These are phyloP conservation scores for Erpobdella octoculata DNA, from an alignment of 2,888 invertebrate genomes.

Conservation along the genomic window DNA sequence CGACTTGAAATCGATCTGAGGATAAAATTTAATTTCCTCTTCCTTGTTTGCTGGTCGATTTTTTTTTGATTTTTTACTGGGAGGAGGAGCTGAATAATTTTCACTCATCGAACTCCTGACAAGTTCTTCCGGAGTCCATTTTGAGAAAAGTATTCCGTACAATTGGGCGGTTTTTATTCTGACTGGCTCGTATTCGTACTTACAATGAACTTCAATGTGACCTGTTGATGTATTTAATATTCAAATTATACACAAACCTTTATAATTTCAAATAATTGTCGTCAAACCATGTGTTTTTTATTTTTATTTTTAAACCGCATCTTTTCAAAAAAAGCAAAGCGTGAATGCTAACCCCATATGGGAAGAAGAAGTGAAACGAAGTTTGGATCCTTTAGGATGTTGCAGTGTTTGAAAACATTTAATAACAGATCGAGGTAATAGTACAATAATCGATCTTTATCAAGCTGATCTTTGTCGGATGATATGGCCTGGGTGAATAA, in stretches of 20 bases:
- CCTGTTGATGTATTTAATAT: conserved; percentile 37
- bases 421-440: conserved; percentile 44
- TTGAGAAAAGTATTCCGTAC: conserved; percentile 62
- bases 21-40: conserved; percentile 25
- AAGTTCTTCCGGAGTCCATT: background rate
- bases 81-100: conserved; percentile 61
- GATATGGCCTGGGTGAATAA: background rate
- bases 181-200: conserved; percentile 79
- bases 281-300: no score
- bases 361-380: conserved; percentile 41
- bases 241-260: background rate
- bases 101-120: conserved; percentile 52
- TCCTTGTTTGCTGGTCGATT: background rate
- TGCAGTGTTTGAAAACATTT: conserved; percentile 46
- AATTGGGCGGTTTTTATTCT: conserved; percentile 69
- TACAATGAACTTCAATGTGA: conserved; percentile 56
- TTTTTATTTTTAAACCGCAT: no score
- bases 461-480: conserved; percentile 17
- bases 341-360: conserved; percentile 45
- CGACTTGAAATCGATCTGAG: conserved; percentile 35
- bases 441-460: conserved; percentile 47
- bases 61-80: background rate
- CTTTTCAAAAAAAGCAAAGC: background rate
- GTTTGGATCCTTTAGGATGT: conserved; percentile 40
- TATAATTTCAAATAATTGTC: background rate